phyloP scores from a whole-genome alignment of 2,888 invertebrate genomes.

The Clitarchus hookeri region DNA sequence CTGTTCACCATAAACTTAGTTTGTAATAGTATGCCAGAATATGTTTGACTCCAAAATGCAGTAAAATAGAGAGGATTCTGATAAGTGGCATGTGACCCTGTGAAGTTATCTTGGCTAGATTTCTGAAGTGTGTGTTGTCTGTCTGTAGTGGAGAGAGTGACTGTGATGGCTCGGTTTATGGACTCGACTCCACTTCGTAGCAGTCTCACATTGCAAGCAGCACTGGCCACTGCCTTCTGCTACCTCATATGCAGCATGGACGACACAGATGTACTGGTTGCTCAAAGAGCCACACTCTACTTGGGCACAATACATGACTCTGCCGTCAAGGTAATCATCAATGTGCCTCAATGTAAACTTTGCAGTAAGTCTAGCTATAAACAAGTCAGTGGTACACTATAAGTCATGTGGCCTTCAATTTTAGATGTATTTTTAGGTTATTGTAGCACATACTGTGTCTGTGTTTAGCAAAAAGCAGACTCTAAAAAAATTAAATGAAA shows the following conservation, averaged over 20 bases:
- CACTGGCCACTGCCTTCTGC: constrained; percentile 95
- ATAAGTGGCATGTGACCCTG: neutral
- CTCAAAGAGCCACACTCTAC: constrained; percentile 89
- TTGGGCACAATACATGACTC: constrained; percentile 91
- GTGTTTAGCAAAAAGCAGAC: no score
- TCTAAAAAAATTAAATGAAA: no score
- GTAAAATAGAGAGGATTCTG: neutral
- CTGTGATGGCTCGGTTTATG: constrained; percentile 90
- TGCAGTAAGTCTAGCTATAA: neutral
- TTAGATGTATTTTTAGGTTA: no score
- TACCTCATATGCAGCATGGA: constrained; percentile 95
- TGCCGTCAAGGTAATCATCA: constrained; percentile 72
- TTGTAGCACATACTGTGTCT: no score
- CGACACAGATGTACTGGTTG: constrained; percentile 92
- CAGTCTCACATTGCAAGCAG: constrained; percentile 84
- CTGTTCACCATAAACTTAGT: no score
- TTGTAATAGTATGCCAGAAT: no score
- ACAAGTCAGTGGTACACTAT: neutral
- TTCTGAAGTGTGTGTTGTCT: neutral
- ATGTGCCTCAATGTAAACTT: constrained; percentile 26
- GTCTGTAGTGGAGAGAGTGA: constrained; percentile 82
- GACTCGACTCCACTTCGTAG: constrained; percentile 85
- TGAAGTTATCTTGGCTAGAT: neutral
- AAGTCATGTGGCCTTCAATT: no score
- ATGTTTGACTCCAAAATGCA: no score